Percentiles rank a stretch among this genome's conserved stretches.
Evolutionary conservation across 2,888 invertebrate species (phyloP).

Genomic region (Crematogaster levior): DNA sequence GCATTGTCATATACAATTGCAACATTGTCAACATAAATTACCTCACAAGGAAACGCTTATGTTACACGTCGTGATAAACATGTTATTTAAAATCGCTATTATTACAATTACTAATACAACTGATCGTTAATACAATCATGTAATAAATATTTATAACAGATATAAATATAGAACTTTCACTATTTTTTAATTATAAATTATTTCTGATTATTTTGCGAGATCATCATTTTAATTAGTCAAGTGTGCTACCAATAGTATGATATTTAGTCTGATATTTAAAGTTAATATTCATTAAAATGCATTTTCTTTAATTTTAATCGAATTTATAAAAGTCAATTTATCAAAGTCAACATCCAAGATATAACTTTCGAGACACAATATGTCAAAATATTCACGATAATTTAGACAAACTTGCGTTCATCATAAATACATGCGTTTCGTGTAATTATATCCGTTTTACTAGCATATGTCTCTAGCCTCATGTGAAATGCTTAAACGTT

Average conservation of each 20-base stretch:
- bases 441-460: slow-evolving; percentile 19
- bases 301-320: background rate
- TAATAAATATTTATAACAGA: background rate
- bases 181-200: background rate
- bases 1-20: slow-evolving; percentile 12
- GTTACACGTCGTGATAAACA: background rate
- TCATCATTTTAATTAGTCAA: background rate
- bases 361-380: background rate
- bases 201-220: background rate
- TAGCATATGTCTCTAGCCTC: background rate
- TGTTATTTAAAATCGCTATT: background rate
- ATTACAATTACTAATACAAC: background rate
- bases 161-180: background rate
- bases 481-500: background rate
- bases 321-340: background rate
- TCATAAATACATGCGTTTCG: background rate
- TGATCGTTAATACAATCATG: background rate
- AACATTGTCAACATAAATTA: slow-evolving; percentile 5
- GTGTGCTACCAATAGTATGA: no score
- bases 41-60: background rate
- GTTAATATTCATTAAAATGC: background rate
- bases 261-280: no score
- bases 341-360: background rate
- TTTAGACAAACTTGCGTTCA: background rate
- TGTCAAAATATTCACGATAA: no score